Evolutionary conservation across 2,113 vertebrate genomes (phyloP).

Genomic region (Nansenia antarctica): DNA sequence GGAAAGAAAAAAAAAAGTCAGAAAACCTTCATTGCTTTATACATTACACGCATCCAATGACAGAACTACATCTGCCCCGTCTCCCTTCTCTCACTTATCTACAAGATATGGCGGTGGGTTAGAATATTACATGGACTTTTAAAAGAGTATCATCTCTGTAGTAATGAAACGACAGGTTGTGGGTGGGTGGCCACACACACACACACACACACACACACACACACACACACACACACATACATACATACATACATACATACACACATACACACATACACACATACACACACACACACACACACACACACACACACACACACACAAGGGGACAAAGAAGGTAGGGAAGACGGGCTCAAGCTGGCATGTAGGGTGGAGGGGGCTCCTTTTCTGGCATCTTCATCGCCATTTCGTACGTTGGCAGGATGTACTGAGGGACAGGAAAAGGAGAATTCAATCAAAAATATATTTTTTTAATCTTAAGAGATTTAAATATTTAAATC

Average conservation of each 20-base stretch:
- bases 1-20: neutral
- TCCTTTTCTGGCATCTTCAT: constrained; percentile 96
- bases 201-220: constrained; percentile 42
- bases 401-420: constrained; percentile 97
- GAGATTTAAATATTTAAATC: neutral
- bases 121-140: constrained; percentile 3
- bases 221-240: constrained; percentile 43
- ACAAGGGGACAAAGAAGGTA: constrained; percentile 44
- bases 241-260: constrained; percentile 42
- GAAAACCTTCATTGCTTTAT: constrained; percentile 41
- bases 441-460: neutral
- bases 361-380: constrained; percentile 89
- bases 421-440: constrained; percentile 81
- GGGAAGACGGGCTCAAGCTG: constrained; percentile 64
- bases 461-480: neutral
- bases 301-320: constrained; percentile 48
- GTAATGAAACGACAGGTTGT: constrained; percentile 31
- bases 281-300: constrained; percentile 44
- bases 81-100: constrained; percentile 25
- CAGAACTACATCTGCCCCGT: constrained; percentile 30
- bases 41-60: constrained; percentile 39
- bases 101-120: constrained; percentile 11
- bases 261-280: constrained; percentile 42
- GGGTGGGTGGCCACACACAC: constrained; percentile 42
- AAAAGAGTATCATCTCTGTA: constrained; percentile 12